Conservation (phyloP, 2,888 invertebrate species). For the Podotricha telesiphe region DNA sequence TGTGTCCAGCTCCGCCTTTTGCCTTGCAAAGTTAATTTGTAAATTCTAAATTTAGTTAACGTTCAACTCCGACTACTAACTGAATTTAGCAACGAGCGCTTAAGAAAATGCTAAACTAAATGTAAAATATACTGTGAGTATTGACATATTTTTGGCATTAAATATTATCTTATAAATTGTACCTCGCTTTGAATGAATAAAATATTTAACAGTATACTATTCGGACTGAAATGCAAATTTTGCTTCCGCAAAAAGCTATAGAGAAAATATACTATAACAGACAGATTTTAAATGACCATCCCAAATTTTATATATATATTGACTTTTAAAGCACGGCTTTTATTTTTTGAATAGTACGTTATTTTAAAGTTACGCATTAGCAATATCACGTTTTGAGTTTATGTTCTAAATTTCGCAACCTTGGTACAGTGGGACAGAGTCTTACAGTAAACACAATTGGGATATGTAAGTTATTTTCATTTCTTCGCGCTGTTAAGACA, state of each 20-base stretch:
- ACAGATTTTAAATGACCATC: not conserved
- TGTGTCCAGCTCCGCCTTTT: conserved; percentile 4
- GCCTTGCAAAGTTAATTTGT: conserved; percentile 8
- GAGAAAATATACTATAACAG: not conserved
- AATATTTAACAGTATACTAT: conserved; percentile 5
- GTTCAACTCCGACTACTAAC: conserved; percentile 7
- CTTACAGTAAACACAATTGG: too few relatives aligned
- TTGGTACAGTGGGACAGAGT: too few relatives aligned
- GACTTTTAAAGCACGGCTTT: not conserved
- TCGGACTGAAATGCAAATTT: conserved; percentile 4
- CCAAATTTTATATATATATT: not conserved
- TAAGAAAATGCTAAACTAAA: conserved; percentile 17
- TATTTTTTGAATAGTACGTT: not conserved
- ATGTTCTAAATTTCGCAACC: too few relatives aligned
- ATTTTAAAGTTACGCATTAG: not conserved
- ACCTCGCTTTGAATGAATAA: not conserved
- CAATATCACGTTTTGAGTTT: not conserved
- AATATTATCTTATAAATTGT: conserved; percentile 12
- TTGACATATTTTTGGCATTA: conserved; percentile 15
- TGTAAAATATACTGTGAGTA: conserved; percentile 12
- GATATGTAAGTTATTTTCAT: too few relatives aligned
- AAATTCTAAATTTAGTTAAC: conserved; percentile 22
- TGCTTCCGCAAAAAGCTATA: conserved; percentile 8
- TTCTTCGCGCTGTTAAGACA: too few relatives aligned
- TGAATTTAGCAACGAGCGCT: conserved; percentile 6